Percentiles rank a stretch among this genome's conserved stretches.
These are phyloP conservation scores for Sinhomidia bicolor DNA, from an alignment of 2,888 invertebrate species.

Conservation along the genomic window DNA sequence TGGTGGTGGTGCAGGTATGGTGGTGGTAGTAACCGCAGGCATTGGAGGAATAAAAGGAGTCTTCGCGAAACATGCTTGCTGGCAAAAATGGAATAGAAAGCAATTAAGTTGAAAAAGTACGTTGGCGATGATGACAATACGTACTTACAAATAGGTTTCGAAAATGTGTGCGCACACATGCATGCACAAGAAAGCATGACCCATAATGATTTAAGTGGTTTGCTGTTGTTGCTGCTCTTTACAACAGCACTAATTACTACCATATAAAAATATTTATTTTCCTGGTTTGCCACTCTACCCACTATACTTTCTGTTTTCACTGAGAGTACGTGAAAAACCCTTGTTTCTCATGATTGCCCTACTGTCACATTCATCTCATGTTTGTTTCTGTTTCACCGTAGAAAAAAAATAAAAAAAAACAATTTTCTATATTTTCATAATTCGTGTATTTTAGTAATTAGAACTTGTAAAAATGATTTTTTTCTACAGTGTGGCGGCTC, in stretches of 20 bases:
- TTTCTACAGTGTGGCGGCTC: constrained; percentile 74
- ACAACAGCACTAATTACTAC: background rate
- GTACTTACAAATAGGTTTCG: background rate
- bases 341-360: background rate
- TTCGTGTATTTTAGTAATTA: constrained; percentile 26
- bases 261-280: background rate
- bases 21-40: constrained; percentile 11
- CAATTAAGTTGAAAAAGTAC: background rate
- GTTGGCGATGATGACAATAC: too few species aligned
- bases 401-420: too few species aligned
- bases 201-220: background rate
- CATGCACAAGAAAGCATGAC: background rate
- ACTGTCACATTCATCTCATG: background rate
- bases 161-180: too few species aligned
- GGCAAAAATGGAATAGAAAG: constrained; percentile 23
- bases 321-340: background rate
- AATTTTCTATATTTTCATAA: background rate
- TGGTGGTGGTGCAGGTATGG: background rate
- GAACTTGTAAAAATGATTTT: background rate
- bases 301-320: too few species aligned
- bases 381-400: too few species aligned
- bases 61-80: background rate
- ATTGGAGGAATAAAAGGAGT: background rate
- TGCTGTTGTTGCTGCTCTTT: background rate
- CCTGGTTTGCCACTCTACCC: constrained; percentile 3